Evolutionary conservation across 2,888 invertebrate species (phyloP).

Genomic region (Agrotis ipsilon): DNA sequence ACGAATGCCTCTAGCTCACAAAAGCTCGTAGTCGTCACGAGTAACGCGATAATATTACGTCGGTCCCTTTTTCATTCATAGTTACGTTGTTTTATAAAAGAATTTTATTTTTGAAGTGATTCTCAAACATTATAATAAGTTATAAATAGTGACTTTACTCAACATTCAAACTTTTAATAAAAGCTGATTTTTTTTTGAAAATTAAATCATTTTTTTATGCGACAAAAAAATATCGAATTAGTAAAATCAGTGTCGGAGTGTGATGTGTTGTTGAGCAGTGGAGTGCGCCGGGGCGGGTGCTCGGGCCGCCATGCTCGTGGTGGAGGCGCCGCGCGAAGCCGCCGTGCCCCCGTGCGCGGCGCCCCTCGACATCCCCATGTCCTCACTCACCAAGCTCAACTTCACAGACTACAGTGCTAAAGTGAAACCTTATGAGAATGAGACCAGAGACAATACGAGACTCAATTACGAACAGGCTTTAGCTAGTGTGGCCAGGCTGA

Average conservation of each 20-base stretch:
- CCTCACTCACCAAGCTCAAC: constrained; percentile 85
- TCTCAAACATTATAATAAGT: neutral
- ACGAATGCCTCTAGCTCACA: constrained; percentile 61
- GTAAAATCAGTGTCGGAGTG: constrained; percentile 66
- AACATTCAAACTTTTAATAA: neutral
- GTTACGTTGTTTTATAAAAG: constrained; percentile 20
- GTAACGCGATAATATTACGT: constrained; percentile 62
- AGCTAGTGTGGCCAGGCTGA: constrained; percentile 81
- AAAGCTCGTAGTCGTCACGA: constrained; percentile 74
- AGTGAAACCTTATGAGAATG: constrained; percentile 83
- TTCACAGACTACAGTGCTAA: constrained; percentile 89
- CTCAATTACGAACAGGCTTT: constrained; percentile 85
- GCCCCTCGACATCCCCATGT: constrained; percentile 87
- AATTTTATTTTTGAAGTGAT: constrained; percentile 21
- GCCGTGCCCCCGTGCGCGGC: constrained; percentile 92
- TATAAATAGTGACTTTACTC: constrained; percentile 5
- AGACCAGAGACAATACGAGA: constrained; percentile 80
- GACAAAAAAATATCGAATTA: constrained; percentile 28
- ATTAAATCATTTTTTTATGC: constrained; percentile 25
- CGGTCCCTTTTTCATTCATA: constrained; percentile 20
- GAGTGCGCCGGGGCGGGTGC: constrained; percentile 80
- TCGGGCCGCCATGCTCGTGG: constrained; percentile 94
- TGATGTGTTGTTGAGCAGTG: constrained; percentile 81
- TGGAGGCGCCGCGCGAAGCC: constrained; percentile 94
- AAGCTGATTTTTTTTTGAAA: too few relatives aligned